Percentiles rank a stretch among this genome's conserved stretches.
Conservation (phyloP, 2,797 vertebrate species). For the Ctenochaetus hawaiiensis region DNA sequence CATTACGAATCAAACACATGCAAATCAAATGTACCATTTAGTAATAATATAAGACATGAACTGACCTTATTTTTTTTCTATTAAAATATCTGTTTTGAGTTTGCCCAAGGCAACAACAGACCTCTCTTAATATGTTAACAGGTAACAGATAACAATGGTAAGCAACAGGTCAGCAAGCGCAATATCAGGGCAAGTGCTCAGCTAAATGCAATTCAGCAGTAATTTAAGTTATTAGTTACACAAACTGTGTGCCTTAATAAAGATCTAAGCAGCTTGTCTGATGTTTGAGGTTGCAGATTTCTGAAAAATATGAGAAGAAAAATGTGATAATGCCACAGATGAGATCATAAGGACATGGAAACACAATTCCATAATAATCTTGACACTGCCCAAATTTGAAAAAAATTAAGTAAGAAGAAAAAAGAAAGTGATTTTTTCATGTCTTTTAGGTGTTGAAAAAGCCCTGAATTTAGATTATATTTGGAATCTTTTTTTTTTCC, state of each 20-base stretch:
- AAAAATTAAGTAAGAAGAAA: not conserved
- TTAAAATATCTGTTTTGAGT: not conserved
- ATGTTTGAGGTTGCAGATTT: conserved; percentile 9
- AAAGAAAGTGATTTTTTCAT: too few species aligned
- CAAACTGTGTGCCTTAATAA: conserved; percentile 28
- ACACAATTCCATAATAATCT: conserved; percentile 7
- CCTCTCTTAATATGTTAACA: not conserved
- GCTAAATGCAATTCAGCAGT: conserved; percentile 27
- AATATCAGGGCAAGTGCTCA: conserved; percentile 1
- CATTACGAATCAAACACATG: not conserved
- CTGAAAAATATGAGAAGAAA: conserved; percentile 21
- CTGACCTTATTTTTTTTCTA: not conserved
- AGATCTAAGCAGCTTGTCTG: conserved; percentile 39
- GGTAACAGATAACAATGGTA: not conserved
- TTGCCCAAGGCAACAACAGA: not conserved
- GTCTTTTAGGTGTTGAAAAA: too few species aligned
- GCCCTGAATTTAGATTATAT: conserved; percentile 5
- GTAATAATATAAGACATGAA: not conserved
- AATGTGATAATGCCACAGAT: conserved; percentile 18
- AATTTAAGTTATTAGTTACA: conserved; percentile 33
- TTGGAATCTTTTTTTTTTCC: not conserved
- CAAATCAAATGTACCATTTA: not conserved
- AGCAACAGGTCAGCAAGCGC: not conserved
- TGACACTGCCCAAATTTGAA: not conserved
- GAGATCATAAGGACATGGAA: conserved; percentile 14